These are phyloP conservation scores for Drosophila sp. DNA, from an alignment of 1,140 invertebrate genomes.

Conservation along the genomic window DNA sequence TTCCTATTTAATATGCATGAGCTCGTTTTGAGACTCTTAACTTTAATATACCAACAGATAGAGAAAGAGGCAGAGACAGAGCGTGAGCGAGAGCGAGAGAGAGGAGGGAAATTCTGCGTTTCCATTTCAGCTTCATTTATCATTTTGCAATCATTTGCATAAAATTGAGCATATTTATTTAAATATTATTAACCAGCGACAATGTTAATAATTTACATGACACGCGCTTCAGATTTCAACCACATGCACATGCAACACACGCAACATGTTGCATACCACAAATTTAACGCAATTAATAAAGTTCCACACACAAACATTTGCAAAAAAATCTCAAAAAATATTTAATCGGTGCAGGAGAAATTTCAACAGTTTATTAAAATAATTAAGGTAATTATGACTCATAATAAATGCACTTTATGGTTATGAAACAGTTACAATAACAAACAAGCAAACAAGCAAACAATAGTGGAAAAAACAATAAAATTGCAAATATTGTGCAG, in stretches of 20 bases:
- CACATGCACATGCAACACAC: conserved; percentile 26
- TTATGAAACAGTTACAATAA: conserved; percentile 11
- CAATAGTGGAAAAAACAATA: conserved; percentile 21
- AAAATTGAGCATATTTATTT: conserved; percentile 70
- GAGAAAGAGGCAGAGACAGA: not conserved
- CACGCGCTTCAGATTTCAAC: conserved; percentile 59
- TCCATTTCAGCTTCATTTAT: conserved; percentile 15
- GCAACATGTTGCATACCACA: conserved; percentile 54
- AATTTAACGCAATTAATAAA: conserved; percentile 74
- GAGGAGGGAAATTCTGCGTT: not conserved
- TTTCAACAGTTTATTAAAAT: conserved; percentile 78
- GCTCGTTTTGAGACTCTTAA: conserved; percentile 14
- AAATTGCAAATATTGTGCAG: conserved; percentile 39
- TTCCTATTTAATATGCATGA: conserved; percentile 71
- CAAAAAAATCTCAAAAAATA: conserved; percentile 12
- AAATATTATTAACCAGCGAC: conserved; percentile 75
- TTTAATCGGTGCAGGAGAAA: too few species aligned
- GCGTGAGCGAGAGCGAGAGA: not conserved
- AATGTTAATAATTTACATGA: conserved; percentile 78
- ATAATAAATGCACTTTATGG: conserved; percentile 71
- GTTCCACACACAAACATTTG: conserved; percentile 73
- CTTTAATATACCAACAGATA: not conserved
- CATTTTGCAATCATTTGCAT: conserved; percentile 36
- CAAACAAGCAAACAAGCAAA: not conserved
- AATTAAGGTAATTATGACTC: conserved; percentile 78